Evolutionary conservation across 2,113 vertebrate species (phyloP).

Genomic region (Patagioenas fasciata): DNA sequence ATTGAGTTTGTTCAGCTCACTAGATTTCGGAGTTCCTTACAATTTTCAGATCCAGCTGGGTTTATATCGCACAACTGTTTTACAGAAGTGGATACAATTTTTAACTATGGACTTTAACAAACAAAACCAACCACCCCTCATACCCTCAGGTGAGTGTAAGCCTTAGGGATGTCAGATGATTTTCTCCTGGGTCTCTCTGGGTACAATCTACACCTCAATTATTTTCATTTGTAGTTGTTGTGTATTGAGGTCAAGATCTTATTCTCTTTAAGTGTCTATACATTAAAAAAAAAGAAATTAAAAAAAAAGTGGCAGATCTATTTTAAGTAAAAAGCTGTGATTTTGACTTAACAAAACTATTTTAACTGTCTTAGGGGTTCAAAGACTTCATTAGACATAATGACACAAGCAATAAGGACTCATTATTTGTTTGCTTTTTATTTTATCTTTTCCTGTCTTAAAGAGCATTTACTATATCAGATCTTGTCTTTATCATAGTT

Average conservation of each 20-base stretch:
- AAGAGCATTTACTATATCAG: not conserved
- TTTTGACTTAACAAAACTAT: not conserved
- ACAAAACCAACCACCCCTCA: not conserved
- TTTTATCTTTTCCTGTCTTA: not conserved
- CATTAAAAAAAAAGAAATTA: not conserved
- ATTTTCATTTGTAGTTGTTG: not conserved
- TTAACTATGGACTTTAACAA: not conserved
- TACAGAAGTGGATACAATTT: not conserved
- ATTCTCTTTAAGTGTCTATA: not conserved
- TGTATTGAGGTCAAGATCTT: not conserved
- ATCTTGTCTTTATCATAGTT: not conserved
- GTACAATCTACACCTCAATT: not conserved
- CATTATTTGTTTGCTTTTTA: not conserved
- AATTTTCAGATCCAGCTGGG: not conserved
- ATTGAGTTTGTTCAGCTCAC: not conserved
- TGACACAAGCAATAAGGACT: not conserved
- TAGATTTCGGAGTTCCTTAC: not conserved
- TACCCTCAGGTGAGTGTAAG: not conserved
- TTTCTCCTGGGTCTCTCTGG: not conserved
- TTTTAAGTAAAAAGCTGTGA: not conserved
- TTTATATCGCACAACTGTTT: not conserved
- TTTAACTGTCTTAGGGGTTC: not conserved
- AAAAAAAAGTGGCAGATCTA: accelerated
- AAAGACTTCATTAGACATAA: not conserved
- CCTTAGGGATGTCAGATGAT: not conserved